phyloP scores from a whole-genome alignment of 2,113 vertebrate genomes.

The Lophochroa leadbeateri region DNA sequence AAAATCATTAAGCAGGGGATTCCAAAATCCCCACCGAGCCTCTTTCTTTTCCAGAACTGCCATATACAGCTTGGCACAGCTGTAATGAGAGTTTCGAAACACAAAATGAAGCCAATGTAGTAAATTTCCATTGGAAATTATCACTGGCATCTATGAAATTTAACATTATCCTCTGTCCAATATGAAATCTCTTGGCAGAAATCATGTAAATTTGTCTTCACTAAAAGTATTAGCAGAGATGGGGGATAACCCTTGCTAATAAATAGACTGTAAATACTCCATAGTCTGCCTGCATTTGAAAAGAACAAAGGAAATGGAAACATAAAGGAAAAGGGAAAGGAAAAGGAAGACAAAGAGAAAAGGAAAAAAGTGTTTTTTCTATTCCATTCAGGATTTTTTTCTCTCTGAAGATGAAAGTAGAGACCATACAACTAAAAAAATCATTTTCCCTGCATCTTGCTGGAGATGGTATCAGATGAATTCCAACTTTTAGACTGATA shows the following conservation, averaged over 20 bases:
- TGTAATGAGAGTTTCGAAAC: conserved; percentile 10
- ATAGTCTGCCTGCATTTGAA: background rate
- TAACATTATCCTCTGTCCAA: background rate
- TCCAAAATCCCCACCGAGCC: conserved; percentile 3
- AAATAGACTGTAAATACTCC: background rate
- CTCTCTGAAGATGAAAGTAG: background rate
- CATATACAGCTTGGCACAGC: background rate
- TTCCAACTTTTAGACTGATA: background rate
- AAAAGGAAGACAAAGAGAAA: background rate
- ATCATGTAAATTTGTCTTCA: background rate
- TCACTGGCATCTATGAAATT: conserved; percentile 17
- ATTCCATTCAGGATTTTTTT: background rate
- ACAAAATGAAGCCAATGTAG: conserved; percentile 25
- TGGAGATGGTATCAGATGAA: background rate
- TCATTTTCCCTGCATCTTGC: background rate
- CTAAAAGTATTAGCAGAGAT: background rate
- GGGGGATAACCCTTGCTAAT: background rate
- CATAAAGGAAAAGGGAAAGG: background rate
- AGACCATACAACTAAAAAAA: background rate
- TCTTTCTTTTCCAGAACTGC: conserved; percentile 1
- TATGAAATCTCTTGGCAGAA: conserved; percentile 22
- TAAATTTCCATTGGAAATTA: conserved; percentile 24
- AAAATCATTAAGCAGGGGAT: conserved; percentile 1
- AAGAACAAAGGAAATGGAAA: background rate
- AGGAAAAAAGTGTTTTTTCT: background rate